Percentiles rank a stretch among this genome's conserved stretches.
These are phyloP conservation scores for Siniperca obscura DNA, from an alignment of 2,797 vertebrate genomes.

Conservation along the genomic window DNA sequence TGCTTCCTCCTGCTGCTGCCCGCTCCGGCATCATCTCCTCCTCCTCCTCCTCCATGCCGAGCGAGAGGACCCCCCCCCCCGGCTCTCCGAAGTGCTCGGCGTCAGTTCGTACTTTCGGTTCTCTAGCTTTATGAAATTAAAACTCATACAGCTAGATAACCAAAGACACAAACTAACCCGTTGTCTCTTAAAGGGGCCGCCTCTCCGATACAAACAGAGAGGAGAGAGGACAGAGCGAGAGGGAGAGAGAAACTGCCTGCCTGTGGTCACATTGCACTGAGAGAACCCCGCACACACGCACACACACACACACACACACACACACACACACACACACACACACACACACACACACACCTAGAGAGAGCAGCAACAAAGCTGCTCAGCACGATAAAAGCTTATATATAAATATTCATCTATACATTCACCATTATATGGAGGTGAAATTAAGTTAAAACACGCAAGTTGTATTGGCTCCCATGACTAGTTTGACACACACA, in stretches of 20 bases:
- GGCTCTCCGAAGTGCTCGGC: conserved; percentile 83
- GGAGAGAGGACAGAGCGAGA: conserved; percentile 17
- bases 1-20: conserved; percentile 46
- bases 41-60: conserved; percentile 66
- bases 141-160: conserved; percentile 99
- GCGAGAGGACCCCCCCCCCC: conserved; percentile 41
- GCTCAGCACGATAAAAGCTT: conserved; percentile 24
- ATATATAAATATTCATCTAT: neutral
- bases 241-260: conserved; percentile 43
- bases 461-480: neutral
- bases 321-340: conserved; percentile 40
- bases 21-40: conserved; percentile 57
- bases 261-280: conserved; percentile 50
- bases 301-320: conserved; percentile 47
- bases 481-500: neutral
- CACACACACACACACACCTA: conserved; percentile 21
- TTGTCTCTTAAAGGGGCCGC: conserved; percentile 86
- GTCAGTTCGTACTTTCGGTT: conserved; percentile 96
- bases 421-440: neutral
- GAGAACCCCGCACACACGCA: conserved; percentile 36
- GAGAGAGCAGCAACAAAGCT: conserved; percentile 38
- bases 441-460: conserved; percentile 10
- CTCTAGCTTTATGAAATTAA: conserved; percentile 99
- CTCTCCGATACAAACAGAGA: conserved; percentile 55
- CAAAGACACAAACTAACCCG: conserved; percentile 95